Evolutionary conservation across 2,888 invertebrate species (phyloP), one percentile per base, ranked within the genome.

Genomic region (Epinotia brunnichana): DNA sequence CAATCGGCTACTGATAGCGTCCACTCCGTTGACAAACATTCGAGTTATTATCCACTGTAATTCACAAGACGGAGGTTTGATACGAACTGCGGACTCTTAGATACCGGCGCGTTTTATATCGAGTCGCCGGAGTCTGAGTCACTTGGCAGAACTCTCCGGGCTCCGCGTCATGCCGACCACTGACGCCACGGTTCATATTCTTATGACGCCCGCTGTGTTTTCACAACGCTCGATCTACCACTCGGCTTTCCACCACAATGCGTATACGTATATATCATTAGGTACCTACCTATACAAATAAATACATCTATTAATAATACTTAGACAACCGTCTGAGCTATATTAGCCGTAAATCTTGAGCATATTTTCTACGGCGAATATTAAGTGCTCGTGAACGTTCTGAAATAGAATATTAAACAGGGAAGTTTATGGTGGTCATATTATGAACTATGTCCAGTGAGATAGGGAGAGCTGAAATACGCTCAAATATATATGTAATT

Each of bases 21-120:
- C 84, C 70, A 89, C 88, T 79, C 88, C 85, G 85, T 90, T 88
- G 80, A 88, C 83, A 86, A 91, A 91, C 92, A 92, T 92, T 83
- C 83, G 87, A 77, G 76, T 78, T 44, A 75, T 60, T 62, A 71
- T 57, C 66, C 74, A 62, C 57, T 64, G 69, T 69, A 17, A 72
- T 67, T 63, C 35, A 56, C 69, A 66, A 68, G 48, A 57, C 78
- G 77, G 62, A 75, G 81, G 81, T 79, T 80, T 79, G 80, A 80
- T 83, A 80, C 80, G 76, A 82, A 91, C 86, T 92, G 91, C 81
- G 81, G 79, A 77, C 75, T 81, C 77, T 77, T 77, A 80, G 82
- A 80, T 79, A 78, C 76, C 77, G 77, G 79, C 79, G 80, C 79
- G 80, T 87, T 91, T 90, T 92, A 92, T 92, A 92, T 87, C 78